These are phyloP conservation scores for Gari tellinella DNA, from an alignment of 2,888 invertebrate genomes.

Conservation along the genomic window DNA sequence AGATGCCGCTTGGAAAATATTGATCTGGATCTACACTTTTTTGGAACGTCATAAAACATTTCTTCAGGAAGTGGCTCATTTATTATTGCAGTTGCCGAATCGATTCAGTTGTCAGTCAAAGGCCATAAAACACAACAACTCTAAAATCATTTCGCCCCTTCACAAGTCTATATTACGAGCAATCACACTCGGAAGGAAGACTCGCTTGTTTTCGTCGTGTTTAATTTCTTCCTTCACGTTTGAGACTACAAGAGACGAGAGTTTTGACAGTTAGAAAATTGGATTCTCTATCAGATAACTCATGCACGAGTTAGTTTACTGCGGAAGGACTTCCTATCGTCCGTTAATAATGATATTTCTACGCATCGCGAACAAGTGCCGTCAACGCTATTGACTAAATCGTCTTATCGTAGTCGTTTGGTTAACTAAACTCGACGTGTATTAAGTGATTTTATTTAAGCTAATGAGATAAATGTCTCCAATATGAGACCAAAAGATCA, in stretches of 20 bases:
- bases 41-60: no score
- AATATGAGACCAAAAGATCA: constrained; percentile 47
- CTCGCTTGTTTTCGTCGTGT: constrained; percentile 60
- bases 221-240: constrained; percentile 75
- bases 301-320: constrained; percentile 33
- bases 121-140: constrained; percentile 32
- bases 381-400: constrained; percentile 34
- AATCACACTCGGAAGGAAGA: constrained; percentile 69
- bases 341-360: constrained; percentile 61
- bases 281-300: constrained; percentile 72
- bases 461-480: constrained; percentile 58
- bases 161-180: constrained; percentile 56
- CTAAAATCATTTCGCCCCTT: constrained; percentile 33
- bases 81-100: constrained; percentile 45
- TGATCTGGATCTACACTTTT: no score
- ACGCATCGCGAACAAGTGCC: constrained; percentile 45
- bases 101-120: constrained; percentile 33
- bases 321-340: constrained; percentile 53
- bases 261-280: constrained; percentile 78
- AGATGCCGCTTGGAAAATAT: no score
- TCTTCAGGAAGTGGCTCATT: no score
- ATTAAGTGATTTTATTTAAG: constrained; percentile 54
- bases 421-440: constrained; percentile 53
- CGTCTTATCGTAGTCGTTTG: constrained; percentile 54
- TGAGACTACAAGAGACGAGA: constrained; percentile 64